Conservation (phyloP, 2,797 vertebrate species). For the Sebastes glaucus region DNA sequence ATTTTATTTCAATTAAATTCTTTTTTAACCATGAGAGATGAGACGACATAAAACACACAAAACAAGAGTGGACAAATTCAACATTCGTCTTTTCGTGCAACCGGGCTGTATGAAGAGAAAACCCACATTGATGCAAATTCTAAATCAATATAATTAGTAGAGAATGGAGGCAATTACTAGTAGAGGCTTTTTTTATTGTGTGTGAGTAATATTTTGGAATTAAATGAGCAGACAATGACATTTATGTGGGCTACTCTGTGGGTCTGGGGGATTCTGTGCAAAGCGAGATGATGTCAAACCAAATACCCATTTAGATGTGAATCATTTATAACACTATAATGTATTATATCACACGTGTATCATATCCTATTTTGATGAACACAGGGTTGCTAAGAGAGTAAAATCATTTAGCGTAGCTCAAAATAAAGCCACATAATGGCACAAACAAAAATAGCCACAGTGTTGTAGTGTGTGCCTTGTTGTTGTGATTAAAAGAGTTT, state of each 20-base stretch:
- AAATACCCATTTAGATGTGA: not conserved
- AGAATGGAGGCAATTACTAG: not conserved
- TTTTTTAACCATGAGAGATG: not conserved
- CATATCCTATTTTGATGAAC: not conserved
- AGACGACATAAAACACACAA: not conserved
- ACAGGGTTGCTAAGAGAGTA: not conserved
- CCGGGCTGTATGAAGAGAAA: not conserved
- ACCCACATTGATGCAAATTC: not conserved
- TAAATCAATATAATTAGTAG: not conserved
- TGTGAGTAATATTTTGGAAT: not conserved
- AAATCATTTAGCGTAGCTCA: not conserved
- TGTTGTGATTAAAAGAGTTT: constrained; percentile 57
- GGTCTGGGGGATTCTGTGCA: not conserved
- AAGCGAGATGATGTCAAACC: constrained; percentile 1
- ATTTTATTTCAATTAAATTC: not conserved
- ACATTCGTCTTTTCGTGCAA: too few relatives aligned
- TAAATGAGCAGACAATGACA: constrained; percentile 23
- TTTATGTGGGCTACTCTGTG: constrained; percentile 15
- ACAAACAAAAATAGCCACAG: constrained; percentile 35
- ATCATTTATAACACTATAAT: not conserved
- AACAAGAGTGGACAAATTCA: not conserved
- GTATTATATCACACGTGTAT: not conserved
- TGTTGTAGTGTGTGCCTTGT: constrained; percentile 38
- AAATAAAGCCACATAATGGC: not conserved
- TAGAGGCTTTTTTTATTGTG: not conserved